These are phyloP conservation scores for Melanostoma mellinum DNA, from an alignment of 2,888 invertebrate genomes.

Conservation along the genomic window DNA sequence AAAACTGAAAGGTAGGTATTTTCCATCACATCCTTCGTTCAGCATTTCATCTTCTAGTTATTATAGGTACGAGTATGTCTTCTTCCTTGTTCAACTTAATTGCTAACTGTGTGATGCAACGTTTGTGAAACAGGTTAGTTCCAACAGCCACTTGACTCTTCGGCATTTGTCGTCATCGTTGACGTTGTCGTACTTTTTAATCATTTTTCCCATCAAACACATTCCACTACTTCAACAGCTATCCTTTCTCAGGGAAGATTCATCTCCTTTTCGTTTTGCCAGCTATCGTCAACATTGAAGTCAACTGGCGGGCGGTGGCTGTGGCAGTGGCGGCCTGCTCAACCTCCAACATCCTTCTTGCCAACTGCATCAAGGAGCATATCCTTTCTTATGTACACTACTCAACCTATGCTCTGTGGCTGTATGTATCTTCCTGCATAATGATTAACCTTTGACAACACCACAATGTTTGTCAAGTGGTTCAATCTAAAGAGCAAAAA, in stretches of 20 bases:
- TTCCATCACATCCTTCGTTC: conserved; percentile 22
- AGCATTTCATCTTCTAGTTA: not conserved
- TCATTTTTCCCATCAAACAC: conserved; percentile 69
- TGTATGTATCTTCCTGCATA: conserved; percentile 62
- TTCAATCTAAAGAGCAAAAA: conserved; percentile 58
- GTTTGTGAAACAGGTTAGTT: conserved; percentile 47
- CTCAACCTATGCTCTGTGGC: conserved; percentile 57
- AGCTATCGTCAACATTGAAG: conserved; percentile 46
- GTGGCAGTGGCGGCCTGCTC: not conserved
- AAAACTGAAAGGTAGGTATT: not conserved
- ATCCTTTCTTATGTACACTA: conserved; percentile 45
- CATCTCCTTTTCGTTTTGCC: conserved; percentile 38
- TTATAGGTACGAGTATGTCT: not conserved
- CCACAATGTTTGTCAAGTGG: conserved; percentile 70
- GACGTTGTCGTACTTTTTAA: conserved; percentile 38
- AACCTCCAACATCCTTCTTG: conserved; percentile 8
- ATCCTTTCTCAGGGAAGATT: conserved; percentile 42
- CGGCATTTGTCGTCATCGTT: conserved; percentile 19
- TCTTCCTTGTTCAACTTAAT: conserved; percentile 54
- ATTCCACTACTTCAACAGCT: conserved; percentile 63
- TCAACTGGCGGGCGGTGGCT: conserved; percentile 7
- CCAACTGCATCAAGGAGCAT: conserved; percentile 36
- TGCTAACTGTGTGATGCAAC: conserved; percentile 41
- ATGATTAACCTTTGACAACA: conserved; percentile 72
- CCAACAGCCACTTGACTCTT: conserved; percentile 33